Evolutionary conservation across 1,140 invertebrate genomes (phyloP), one percentile per base, ranked within the genome.

Genomic region (Babylonia areolata): DNA sequence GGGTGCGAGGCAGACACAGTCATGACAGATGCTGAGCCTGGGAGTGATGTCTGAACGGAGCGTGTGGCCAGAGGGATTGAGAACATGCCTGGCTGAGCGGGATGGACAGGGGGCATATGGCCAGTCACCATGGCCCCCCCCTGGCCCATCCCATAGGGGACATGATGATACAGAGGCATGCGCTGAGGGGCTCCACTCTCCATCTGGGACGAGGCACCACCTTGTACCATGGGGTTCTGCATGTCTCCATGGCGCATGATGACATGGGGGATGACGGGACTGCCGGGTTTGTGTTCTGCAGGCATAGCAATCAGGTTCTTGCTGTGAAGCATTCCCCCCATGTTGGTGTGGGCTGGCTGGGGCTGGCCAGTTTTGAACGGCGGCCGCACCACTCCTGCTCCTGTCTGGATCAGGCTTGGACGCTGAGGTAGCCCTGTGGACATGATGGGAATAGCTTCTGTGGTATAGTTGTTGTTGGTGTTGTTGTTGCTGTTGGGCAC

Each of bases 271-370:
- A 84, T 46, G 39, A 73, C 69, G 5, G 82, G 82, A 40, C 82
- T 84, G 58, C 69, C 69, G 28, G 82, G 82, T 20, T 84, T 84
- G 58, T 64, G 39, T 31, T 87, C 86, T 12, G 69, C n/a, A 0
- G 88, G 88, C 87, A 88, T 88, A 51, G 84, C 85, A 28, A 88
- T 87, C 17, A 88, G 69, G 77, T 85, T 88, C 80, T 89, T 89
- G 31, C 85, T 46, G 5, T 87, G 83, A 31, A 85, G 23, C 23
- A 80, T 64, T 39, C 82, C 28, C 39, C 82, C 28, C 64, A 84
- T 71, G 39, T 85, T 85, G 79, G 86, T 87, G 83, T 87, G 86
- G 42, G 86, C 86, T 11, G 86, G 86, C 82, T 84, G 82, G 28
- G 78, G 83, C 77, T 85, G 86, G 35, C 80, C 79, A 40, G 39